Percentiles rank a stretch among this genome's conserved stretches.
These are phyloP conservation scores for Thecocarcelia acutangulata DNA, from an alignment of 2,888 invertebrate genomes.

Conservation along the genomic window DNA sequence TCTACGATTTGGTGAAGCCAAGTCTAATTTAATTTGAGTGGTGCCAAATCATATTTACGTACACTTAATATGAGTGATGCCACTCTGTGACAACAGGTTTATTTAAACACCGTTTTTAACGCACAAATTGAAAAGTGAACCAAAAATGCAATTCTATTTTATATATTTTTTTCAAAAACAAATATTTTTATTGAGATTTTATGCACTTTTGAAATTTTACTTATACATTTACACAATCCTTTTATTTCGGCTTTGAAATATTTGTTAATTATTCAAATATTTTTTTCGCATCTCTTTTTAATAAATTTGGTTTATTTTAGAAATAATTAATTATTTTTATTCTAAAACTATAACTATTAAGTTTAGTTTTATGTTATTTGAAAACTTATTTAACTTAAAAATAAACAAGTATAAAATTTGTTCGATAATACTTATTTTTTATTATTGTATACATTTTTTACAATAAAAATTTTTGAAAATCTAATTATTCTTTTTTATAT, in stretches of 20 bases:
- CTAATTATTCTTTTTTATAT: slow-evolving; percentile 20
- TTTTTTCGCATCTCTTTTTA: slow-evolving; percentile 48
- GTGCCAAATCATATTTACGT: too few relatives aligned
- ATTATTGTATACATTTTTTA: slow-evolving; percentile 14
- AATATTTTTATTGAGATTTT: slow-evolving; percentile 39
- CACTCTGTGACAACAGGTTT: too few relatives aligned
- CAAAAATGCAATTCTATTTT: too few relatives aligned
- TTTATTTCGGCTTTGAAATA: slow-evolving; percentile 58
- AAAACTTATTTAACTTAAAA: slow-evolving; percentile 48
- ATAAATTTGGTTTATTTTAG: slow-evolving; percentile 60
- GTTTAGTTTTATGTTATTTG: slow-evolving; percentile 34
- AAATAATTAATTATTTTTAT: slow-evolving; percentile 56
- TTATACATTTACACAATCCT: slow-evolving; percentile 64
- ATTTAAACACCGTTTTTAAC: too few relatives aligned
- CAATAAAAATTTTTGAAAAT: slow-evolving; percentile 38
- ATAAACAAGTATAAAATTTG: slow-evolving; percentile 61
- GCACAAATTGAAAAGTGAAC: too few relatives aligned
- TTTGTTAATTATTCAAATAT: slow-evolving; percentile 31
- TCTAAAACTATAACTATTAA: slow-evolving; percentile 49
- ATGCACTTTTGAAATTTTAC: slow-evolving; percentile 61
- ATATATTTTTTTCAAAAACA: slow-evolving; percentile 28
- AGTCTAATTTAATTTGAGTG: too few relatives aligned
- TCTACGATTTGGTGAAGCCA: too few relatives aligned
- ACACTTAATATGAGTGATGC: too few relatives aligned
- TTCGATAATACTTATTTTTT: slow-evolving; percentile 15